Base-by-base conservation (phyloP, 2,888 invertebrate species). In the Chymomyza amoena region DNA sequence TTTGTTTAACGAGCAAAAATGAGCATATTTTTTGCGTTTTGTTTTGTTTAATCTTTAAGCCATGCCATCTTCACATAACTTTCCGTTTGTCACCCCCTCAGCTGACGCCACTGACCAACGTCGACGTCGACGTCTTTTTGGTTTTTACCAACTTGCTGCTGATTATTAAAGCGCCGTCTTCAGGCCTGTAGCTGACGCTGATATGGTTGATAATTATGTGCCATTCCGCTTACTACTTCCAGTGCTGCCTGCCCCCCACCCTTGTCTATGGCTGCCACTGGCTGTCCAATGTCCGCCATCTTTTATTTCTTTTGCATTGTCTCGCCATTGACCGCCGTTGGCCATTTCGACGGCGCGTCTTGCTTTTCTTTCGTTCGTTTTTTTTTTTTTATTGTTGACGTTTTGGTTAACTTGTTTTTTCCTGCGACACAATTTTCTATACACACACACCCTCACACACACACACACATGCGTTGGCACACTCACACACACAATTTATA, bases 131-230 rank as follows among this genome's bases (percentile, higher is more conserved):
- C 32, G 6, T 32, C 32, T 9, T 7, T 32, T 32, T 32, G 32
- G 7, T 32, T 32, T 3, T 13, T 45, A 45, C 39, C 39, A 45
- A 45, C 39, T 45, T 74, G 85, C 83, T 87, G 87, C 83, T 87
- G 87, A 76, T 79, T 81, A 80, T 87, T 88, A 82, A 87, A 82
- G 84, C 83, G 77, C 62, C 75, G 57, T 64, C 54, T 15, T 54
- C 68, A 62, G 20, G 54, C 28, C 72, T 76, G 65, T 63, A 63
- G 77, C 73, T 78, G 84, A 72, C 75, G 76, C 81, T 83, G 82
- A 83, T 83, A 88, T 87, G 88, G 88, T 75, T 83, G 82, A 83
- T 87, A 83, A 83, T 83, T 87, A 83, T 83, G 88, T 83, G 84
- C 63, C 76, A 72, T 54, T 67, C 68, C 62, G 36, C 65, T 20